phyloP scores from a whole-genome alignment of 2,888 invertebrate genomes.

The Podotricha telesiphe region DNA sequence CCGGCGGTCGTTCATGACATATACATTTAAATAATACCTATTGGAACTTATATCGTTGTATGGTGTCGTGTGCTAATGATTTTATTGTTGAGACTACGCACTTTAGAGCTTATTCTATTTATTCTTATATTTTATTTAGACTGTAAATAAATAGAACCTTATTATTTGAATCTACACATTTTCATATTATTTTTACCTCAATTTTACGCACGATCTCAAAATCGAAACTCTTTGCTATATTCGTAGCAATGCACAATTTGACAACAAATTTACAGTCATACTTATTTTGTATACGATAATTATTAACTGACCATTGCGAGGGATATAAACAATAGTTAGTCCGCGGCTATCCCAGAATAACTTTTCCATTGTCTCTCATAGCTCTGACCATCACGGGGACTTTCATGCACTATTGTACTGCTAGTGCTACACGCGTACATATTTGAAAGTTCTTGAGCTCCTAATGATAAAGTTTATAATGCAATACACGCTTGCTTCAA shows the following conservation, averaged over 20 bases:
- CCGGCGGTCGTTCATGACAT: conserved; percentile 1
- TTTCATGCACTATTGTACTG: conserved; percentile 44
- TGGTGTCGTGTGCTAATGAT: background rate
- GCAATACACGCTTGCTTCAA: conserved; percentile 12
- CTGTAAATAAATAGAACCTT: no score
- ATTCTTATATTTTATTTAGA: no score
- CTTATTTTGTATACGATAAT: conserved; percentile 30
- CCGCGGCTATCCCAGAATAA: conserved; percentile 34
- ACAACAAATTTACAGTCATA: conserved; percentile 26
- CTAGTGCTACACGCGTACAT: conserved; percentile 12
- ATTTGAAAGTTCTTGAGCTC: conserved; percentile 32
- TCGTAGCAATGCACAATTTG: conserved; percentile 25
- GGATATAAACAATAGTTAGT: conserved; percentile 35
- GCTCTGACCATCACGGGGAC: conserved; percentile 46
- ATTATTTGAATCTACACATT: no score
- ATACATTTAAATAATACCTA: conserved; percentile 1
- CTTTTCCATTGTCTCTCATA: conserved; percentile 52
- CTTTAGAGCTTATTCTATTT: no score
- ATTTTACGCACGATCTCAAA: background rate
- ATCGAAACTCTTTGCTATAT: conserved; percentile 14
- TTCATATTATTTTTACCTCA: background rate
- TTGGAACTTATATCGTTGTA: background rate
- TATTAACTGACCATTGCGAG: conserved; percentile 35
- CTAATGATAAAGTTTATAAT: conserved; percentile 33
- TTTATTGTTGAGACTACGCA: background rate